phyloP scores from a whole-genome alignment of 2,797 vertebrate genomes.

The Liparis tanakae region DNA sequence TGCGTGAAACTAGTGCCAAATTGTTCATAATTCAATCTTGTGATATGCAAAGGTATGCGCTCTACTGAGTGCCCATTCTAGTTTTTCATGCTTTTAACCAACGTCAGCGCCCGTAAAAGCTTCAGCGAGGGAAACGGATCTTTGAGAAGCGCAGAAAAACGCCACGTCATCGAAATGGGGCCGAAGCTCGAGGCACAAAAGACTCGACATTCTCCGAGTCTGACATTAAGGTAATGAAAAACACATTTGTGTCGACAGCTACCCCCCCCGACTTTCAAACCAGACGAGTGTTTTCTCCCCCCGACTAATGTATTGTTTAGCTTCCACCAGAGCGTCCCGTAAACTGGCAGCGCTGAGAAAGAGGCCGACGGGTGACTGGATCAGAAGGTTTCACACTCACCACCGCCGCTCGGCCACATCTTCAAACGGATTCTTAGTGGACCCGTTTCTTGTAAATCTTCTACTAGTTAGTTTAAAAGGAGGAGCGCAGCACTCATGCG shows the following conservation, averaged over 20 bases:
- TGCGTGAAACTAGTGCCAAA: no score
- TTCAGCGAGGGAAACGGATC: constrained; percentile 12
- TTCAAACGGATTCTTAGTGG: constrained; percentile 17
- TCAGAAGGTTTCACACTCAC: constrained; percentile 24
- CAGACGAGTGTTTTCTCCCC: background rate
- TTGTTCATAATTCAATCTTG: no score
- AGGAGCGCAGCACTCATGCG: constrained; percentile 12
- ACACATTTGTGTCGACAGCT: constrained; percentile 21
- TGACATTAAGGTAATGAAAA: constrained; percentile 45
- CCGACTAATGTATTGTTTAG: background rate
- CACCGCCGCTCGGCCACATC: background rate
- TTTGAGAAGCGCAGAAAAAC: background rate
- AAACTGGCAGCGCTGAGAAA: background rate
- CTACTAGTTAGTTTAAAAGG: background rate
- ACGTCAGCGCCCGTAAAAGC: constrained; percentile 25
- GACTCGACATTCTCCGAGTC: constrained; percentile 43
- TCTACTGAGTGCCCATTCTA: no score
- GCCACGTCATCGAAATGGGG: constrained; percentile 13
- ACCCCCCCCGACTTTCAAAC: background rate
- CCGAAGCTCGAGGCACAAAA: constrained; percentile 7
- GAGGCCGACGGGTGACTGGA: background rate
- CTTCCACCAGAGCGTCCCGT: constrained; percentile 8
- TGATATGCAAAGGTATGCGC: no score
- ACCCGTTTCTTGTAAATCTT: background rate
- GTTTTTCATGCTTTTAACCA: constrained; percentile 26